Evolutionary conservation across 1,140 invertebrate genomes (phyloP).

Genomic region (Maniola jurtina): DNA sequence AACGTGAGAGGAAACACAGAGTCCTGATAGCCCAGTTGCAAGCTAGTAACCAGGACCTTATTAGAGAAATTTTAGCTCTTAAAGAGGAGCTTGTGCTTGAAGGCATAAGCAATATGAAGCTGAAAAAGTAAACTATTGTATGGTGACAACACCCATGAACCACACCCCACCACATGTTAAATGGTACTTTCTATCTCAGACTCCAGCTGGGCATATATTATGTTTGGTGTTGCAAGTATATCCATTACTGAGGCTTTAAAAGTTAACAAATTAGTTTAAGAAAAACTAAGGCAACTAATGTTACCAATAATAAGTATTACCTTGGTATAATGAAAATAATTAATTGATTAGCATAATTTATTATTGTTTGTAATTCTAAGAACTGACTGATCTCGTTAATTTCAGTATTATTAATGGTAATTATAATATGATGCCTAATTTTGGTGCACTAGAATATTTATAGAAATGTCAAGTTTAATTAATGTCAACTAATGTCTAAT

Average conservation of each 20-base stretch:
- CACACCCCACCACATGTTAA: too few relatives aligned
- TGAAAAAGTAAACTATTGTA: conserved; percentile 15
- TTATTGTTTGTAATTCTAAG: background rate
- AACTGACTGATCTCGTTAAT: conserved; percentile 20
- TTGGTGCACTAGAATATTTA: too few relatives aligned
- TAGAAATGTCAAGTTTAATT: too few relatives aligned
- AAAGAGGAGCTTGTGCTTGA: conserved; percentile 62
- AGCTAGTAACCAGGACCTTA: conserved; percentile 56
- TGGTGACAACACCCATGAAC: too few relatives aligned
- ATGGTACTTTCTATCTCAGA: too few relatives aligned
- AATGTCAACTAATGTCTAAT: background rate
- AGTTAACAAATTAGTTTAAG: background rate
- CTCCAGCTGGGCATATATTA: too few relatives aligned
- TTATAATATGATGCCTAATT: too few relatives aligned
- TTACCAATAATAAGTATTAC: background rate
- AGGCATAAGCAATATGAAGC: conserved; percentile 37
- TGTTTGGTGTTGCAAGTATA: background rate
- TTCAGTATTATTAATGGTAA: background rate
- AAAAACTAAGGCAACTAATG: background rate
- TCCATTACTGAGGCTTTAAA: background rate
- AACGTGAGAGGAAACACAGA: conserved; percentile 55
- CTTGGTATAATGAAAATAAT: conserved; percentile 21
- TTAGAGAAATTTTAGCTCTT: conserved; percentile 57
- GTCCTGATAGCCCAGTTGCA: conserved; percentile 56
- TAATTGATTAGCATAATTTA: conserved; percentile 2